These are phyloP conservation scores for Synaphobranchus kaupii DNA, from an alignment of 2,797 vertebrate genomes.

Conservation along the genomic window DNA sequence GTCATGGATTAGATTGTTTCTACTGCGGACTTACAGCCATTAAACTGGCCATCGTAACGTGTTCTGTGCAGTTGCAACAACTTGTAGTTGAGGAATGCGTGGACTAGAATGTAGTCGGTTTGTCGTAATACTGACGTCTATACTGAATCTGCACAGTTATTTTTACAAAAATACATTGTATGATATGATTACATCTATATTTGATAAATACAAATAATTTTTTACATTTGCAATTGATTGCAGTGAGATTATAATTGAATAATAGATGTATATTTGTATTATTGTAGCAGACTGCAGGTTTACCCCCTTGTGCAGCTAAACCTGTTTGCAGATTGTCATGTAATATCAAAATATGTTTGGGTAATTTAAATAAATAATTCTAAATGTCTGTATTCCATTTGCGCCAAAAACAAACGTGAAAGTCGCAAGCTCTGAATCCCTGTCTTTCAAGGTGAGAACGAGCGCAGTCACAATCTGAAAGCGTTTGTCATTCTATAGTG, in stretches of 20 bases:
- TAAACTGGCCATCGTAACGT: background rate
- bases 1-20: background rate
- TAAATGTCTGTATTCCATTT: background rate
- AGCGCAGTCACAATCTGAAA: background rate
- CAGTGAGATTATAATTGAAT: background rate
- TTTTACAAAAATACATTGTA: background rate
- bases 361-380: conserved; percentile 1
- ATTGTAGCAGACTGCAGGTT: background rate
- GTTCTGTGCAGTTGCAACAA: background rate
- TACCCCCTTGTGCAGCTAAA: background rate
- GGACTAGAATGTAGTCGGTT: background rate
- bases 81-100: background rate
- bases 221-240: background rate
- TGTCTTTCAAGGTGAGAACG: background rate
- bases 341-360: background rate
- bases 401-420: conserved; percentile 18
- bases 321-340: background rate
- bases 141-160: background rate
- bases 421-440: background rate
- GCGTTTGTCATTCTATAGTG: background rate
- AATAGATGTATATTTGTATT: background rate
- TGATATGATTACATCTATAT: background rate
- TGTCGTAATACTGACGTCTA: background rate
- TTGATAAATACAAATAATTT: background rate
- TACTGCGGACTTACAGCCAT: background rate